Conservation (phyloP, 2,797 vertebrate genomes). For the Chloroceryle amazona region DNA sequence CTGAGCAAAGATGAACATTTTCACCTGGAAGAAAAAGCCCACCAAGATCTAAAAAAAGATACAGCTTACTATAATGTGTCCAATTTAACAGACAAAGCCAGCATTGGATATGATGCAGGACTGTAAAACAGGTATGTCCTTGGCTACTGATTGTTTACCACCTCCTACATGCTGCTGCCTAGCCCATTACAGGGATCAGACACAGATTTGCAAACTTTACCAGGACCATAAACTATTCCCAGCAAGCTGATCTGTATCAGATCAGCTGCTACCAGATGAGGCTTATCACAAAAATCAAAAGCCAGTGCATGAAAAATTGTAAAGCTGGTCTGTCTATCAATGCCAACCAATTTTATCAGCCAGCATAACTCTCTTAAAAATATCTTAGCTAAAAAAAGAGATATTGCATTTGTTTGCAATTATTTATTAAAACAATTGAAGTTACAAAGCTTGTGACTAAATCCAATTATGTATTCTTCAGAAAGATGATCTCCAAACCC, state of each 20-base stretch:
- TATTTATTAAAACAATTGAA: not conserved
- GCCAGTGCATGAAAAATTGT: not conserved
- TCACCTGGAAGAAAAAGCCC: conserved; percentile 85
- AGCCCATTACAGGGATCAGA: not conserved
- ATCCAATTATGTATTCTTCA: not conserved
- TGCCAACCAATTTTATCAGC: not conserved
- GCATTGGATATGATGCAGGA: not conserved
- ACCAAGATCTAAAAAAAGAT: not conserved
- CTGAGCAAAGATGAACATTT: conserved; percentile 87
- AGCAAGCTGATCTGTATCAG: not conserved
- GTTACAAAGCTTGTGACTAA: not conserved
- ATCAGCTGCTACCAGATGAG: not conserved
- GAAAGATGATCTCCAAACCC: not conserved
- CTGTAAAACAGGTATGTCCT: not conserved
- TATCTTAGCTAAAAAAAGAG: not conserved
- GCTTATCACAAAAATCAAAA: not conserved
- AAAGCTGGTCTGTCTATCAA: not conserved
- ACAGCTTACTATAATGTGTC: not conserved
- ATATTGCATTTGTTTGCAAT: not conserved
- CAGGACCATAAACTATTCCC: not conserved
- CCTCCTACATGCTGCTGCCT: not conserved
- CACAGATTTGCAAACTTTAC: not conserved
- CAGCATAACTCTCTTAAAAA: not conserved
- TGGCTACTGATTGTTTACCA: not conserved
- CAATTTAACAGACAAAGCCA: not conserved